Evolutionary conservation across 2,888 invertebrate species (phyloP), one percentile per base, ranked within the genome.

Genomic region (Bombylius discolor): DNA sequence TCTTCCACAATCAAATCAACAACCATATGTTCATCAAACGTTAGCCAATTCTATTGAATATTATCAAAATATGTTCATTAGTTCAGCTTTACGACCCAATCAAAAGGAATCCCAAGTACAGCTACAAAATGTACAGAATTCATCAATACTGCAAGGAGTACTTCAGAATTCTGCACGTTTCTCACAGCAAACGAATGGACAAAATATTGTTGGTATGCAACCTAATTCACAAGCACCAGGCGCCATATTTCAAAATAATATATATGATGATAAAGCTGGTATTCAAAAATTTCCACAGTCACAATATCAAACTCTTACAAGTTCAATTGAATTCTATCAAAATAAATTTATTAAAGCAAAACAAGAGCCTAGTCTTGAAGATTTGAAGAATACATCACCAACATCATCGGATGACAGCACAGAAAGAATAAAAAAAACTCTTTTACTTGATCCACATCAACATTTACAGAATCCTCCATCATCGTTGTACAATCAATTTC

Each of bases 31-130:
- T 44, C 48, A 59, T 49, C 56, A 59, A 50, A 51, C 51, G 5
- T 33, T 55, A 58, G 69, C 71, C 58, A 71, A 70, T 61, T 71
- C 70, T 44, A 64, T 73, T 60, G 72, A 73, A 65, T 68, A 71
- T 56, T 73, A 73, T 66, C 72, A 72, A 63, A 71, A 72, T 63
- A 71, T 70, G 63, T 70, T 70, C 63, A 66, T 67, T 58, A 72
- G 71, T 42, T 56, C 59, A 5, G 57, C 59, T 8, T 23, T 59
- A 23, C 53, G 59, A 34, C 58, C 57, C 8, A 57, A 57, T 33
- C 45, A 46, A 9, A 58, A 60, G 42, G 55, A 60, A 45, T 51
- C 50, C 23, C 60, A 58, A 47, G 14, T n/a, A 5, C 56, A 53
- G 13, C 23, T 50, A 8, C 55, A 55, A 14, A 55, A 47, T n/a